A percentile compares a stretch with the other conserved stretches of the same genome.
These are phyloP conservation scores for Callopanchax toddi DNA, from an alignment of 2,113 vertebrate species.

Conservation along the genomic window DNA sequence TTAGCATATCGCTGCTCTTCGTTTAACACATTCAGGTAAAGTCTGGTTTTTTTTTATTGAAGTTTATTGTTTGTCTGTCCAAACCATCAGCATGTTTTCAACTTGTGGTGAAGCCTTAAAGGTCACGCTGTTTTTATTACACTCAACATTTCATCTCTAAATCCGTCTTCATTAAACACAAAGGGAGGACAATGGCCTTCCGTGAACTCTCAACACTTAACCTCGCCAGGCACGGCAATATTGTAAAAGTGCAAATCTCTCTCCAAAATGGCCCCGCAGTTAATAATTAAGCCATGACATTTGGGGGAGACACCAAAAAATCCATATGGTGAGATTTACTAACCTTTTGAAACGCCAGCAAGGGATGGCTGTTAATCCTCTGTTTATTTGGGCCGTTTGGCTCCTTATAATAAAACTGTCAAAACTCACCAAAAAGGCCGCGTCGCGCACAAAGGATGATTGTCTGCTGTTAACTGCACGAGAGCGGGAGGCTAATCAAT, in stretches of 20 bases:
- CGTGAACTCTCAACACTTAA: slow-evolving; percentile 75
- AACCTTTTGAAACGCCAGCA: slow-evolving; percentile 74
- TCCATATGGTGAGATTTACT: slow-evolving; percentile 79
- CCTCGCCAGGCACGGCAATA: slow-evolving; percentile 69
- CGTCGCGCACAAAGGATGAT: slow-evolving; percentile 52
- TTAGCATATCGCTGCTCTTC: slow-evolving; percentile 2
- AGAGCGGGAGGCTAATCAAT: slow-evolving; percentile 68
- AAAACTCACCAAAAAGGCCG: slow-evolving; percentile 51
- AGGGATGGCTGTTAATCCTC: slow-evolving; percentile 56
- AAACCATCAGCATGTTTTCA: slow-evolving; percentile 38
- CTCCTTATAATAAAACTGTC: slow-evolving; percentile 75
- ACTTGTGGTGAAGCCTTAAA: slow-evolving; percentile 56
- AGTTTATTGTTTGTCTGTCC: slow-evolving; percentile 37
- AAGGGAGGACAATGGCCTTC: slow-evolving; percentile 67
- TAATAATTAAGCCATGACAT: slow-evolving; percentile 84
- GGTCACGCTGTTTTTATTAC: slow-evolving; percentile 73
- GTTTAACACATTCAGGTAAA: slow-evolving; percentile 1
- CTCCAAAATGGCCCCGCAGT: slow-evolving; percentile 68
- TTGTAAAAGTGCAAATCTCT: slow-evolving; percentile 77
- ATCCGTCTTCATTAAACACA: slow-evolving; percentile 80
- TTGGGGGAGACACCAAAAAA: slow-evolving; percentile 77
- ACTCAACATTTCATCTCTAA: slow-evolving; percentile 69
- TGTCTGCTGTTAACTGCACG: slow-evolving; percentile 54
- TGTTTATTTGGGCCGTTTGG: slow-evolving; percentile 66
- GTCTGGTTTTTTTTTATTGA: not conserved